Base-by-base conservation (phyloP, 1,140 invertebrate species). In the Camponotus pennsylvanicus region DNA sequence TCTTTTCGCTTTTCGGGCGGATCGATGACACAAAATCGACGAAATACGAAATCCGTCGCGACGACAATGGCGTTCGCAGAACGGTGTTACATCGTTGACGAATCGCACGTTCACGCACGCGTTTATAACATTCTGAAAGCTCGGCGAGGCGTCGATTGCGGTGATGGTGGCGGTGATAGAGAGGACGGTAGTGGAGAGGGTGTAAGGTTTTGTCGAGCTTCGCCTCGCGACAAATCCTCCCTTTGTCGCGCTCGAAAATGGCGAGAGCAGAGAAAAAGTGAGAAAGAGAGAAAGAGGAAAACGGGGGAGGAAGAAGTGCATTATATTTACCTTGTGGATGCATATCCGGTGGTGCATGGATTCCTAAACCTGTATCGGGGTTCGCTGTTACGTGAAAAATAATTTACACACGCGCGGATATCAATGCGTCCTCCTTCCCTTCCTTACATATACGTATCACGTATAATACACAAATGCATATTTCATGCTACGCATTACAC, bases 221-320 rank as follows among this genome's bases (percentile, higher is more conserved):
- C 89, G 87, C 87, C 88, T 89, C 91, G 91, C 88, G 92, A 91
- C 89, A 93, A 93, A 93, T 93, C 92, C 92, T 57, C 67, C 91
- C 83, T 91, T 93, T 93, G 92, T 93, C 85, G 69, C 45, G 64
- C 42, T 59, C 70, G 66, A 82, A 90, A 89, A 89, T 88, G 73
- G 82, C 61, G 64, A 40, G 69, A 69, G 67, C 27, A 70, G 80
- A 78, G 86, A 85, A 49, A 77, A 57, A 85, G 70, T 55, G 70
- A 69, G 57, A 63, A 8, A 71, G 59, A n/a, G 27, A 75, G 37
- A 63, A 5, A 42, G 13, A 73, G n/a, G 55, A n/a, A 45, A 9
- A 45, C 37, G 42, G 8, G 42, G 32, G 21, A 64, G 34, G 37
- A 18, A 42, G 45, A 52, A 79, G 83, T 91, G 83, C 90, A 92